Conservation (phyloP, 2,113 vertebrate species). For the Dipodomys spectabilis region DNA sequence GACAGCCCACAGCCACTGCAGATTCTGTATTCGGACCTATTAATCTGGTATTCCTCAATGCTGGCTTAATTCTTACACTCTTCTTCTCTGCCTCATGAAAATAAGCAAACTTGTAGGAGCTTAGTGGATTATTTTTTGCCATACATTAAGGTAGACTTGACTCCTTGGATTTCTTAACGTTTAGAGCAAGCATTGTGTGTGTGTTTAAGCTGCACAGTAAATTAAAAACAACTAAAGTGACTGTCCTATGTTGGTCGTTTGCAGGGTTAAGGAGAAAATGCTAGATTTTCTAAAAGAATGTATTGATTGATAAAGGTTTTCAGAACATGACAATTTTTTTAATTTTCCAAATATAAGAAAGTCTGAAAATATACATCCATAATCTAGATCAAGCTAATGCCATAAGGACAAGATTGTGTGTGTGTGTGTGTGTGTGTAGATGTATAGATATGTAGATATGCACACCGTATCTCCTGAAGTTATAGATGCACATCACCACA, state of each 20-base stretch:
- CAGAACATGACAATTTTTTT: not conserved
- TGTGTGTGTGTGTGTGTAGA: too few relatives aligned
- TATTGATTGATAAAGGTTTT: conserved; percentile 1
- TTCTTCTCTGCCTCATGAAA: not conserved
- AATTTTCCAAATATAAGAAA: not conserved
- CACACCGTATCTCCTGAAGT: too few relatives aligned
- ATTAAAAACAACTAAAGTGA: not conserved
- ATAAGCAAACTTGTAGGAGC: not conserved
- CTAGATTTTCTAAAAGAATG: conserved; percentile 12
- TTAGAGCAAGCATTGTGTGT: not conserved
- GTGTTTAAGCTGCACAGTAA: not conserved
- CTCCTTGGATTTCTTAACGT: not conserved
- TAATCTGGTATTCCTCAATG: conserved; percentile 62
- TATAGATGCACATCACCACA: too few relatives aligned
- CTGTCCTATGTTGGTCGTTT: conserved; percentile 12
- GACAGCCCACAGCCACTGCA: conserved; percentile 75
- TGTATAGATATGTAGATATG: too few relatives aligned
- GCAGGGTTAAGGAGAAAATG: conserved; percentile 23
- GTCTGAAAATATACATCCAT: not conserved
- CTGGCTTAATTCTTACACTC: not conserved
- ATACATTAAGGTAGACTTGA: not conserved
- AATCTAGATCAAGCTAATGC: conserved; percentile 11
- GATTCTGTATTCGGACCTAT: conserved; percentile 62
- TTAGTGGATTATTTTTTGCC: not conserved
- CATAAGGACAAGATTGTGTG: not conserved